Base-by-base conservation (phyloP, 1,140 invertebrate genomes). In the Paramacrobiotus metropolitanus region DNA sequence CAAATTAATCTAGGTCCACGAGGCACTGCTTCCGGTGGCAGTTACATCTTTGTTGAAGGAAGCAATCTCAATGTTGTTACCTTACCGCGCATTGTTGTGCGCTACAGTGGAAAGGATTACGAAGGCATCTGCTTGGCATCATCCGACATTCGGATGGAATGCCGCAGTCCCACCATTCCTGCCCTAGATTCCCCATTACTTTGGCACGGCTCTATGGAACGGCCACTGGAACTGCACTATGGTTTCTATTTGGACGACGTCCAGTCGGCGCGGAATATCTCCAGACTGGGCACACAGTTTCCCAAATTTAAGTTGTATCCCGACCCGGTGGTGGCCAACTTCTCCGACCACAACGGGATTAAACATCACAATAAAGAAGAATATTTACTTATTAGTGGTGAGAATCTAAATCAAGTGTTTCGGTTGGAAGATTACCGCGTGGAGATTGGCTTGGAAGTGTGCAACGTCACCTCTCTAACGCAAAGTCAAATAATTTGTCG, bases 181-280 rank as follows among this genome's bases (percentile, higher is more conserved):
- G 78, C 79, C n/a, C 72, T 80, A 55, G 74, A 80, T 40, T 69
- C 71, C 34, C 73, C 77, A 29, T 66, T 84, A 61, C 4, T 21
- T 24, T 15, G 40, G 31, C 29, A 29, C 45, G 24, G 21, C 21
- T 83, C 86, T 71, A 81, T 40, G 34, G 86, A 89, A 64, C 81
- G 80, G 67, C 82, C 84, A 2, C 69, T 85, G 44, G 72, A 79
- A 61, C 76, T 95, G 60, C 83, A 90, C 69, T 95, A 90, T 72
- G 92, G 91, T 21, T 95, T 96, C 70, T 76, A 84, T 63, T 91
- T 96, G 87, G 91, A 97, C 72, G 86, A 89, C 70, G 91, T 96
- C 0, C 79, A 62, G 78, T 64, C 80, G 28, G 84, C 93, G 2
- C 81, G 83, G 69, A 90, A 93, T 75, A 73, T 93, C 3, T 83